phyloP scores from a whole-genome alignment of 2,888 invertebrate genomes.

The Ophonus ardosiacus region DNA sequence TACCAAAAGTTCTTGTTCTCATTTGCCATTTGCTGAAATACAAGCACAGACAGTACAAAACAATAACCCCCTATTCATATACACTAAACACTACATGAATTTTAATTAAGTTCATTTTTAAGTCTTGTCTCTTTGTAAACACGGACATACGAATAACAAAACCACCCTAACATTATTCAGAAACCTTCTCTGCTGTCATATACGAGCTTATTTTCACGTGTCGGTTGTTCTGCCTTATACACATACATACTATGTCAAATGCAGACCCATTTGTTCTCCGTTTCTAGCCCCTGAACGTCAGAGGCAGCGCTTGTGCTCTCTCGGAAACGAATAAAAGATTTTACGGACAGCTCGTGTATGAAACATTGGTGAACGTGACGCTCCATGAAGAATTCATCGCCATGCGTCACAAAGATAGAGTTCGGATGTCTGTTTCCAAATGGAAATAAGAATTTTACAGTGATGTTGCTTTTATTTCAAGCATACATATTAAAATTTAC shows the following conservation, averaged over 20 bases:
- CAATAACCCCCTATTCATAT: not conserved
- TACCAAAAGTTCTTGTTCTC: too few relatives aligned
- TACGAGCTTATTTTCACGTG: not conserved
- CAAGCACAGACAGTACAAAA: too few relatives aligned
- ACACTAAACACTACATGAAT: not conserved
- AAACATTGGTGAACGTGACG: not conserved
- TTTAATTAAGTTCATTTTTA: not conserved
- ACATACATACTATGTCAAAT: constrained; percentile 37
- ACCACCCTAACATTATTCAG: not conserved
- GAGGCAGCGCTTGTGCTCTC: not conserved
- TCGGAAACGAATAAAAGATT: not conserved
- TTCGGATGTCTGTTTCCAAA: not conserved
- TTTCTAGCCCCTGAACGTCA: not conserved
- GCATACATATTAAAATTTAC: not conserved
- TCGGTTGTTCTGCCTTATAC: not conserved
- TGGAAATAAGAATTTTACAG: constrained; percentile 7
- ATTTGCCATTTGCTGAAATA: too few relatives aligned
- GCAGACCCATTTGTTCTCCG: constrained; percentile 28
- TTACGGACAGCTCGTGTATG: not conserved
- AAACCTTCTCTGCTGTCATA: too few relatives aligned
- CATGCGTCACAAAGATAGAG: not conserved
- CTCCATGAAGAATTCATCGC: constrained; percentile 1
- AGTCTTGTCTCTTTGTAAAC: not conserved
- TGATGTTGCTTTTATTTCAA: not conserved
- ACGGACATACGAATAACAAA: too few relatives aligned